Conservation (phyloP, 2,797 vertebrate genomes). For the Arnoldichthys spilopterus region DNA sequence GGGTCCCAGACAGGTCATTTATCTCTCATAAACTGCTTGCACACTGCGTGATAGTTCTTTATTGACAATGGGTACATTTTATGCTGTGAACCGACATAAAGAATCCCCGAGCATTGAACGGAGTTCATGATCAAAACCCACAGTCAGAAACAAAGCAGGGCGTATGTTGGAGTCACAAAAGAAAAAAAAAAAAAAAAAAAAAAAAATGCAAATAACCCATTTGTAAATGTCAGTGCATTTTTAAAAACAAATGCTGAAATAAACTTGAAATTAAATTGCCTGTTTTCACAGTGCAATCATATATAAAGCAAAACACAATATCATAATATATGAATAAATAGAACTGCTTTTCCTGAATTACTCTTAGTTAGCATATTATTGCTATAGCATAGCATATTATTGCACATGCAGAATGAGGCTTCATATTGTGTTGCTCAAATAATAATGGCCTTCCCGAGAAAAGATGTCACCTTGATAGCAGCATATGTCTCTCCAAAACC, state of each 20-base stretch:
- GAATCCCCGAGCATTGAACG: neutral
- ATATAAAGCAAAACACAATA: neutral
- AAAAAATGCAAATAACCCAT: neutral
- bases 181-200: no score
- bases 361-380: no score
- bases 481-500: no score
- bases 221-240: neutral
- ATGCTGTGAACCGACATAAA: constrained; percentile 25
- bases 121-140: neutral
- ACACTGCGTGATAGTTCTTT: constrained; percentile 41
- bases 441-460: no score
- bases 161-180: no score
- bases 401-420: no score
- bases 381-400: no score
- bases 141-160: no score
- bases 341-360: no score
- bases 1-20: constrained; percentile 45
- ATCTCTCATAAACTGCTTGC: constrained; percentile 34
- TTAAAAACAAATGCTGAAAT: constrained; percentile 2
- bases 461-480: no score
- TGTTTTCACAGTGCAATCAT: neutral
- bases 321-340: no score
- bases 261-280: neutral
- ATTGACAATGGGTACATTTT: constrained; percentile 5
- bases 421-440: no score